These are phyloP conservation scores for Pissodes strobi DNA, from an alignment of 1,140 invertebrate species.

Conservation along the genomic window DNA sequence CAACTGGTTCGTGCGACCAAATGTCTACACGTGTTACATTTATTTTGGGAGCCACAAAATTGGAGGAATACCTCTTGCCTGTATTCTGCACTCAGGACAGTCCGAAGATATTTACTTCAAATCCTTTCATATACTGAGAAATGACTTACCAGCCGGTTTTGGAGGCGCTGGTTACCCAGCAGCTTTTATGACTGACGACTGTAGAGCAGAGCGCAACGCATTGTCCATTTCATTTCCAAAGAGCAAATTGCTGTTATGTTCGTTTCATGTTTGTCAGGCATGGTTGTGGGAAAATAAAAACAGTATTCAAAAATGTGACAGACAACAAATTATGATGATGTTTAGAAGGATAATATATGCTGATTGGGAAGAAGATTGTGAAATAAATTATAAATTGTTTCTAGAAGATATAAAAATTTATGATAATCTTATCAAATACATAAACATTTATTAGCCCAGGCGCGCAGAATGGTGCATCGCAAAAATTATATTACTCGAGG, in stretches of 20 bases:
- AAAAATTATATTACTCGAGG: conserved; percentile 12
- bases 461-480: background rate
- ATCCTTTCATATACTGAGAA: no score
- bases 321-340: no score
- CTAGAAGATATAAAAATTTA: conserved; percentile 8
- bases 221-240: no score
- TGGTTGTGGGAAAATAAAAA: conserved; percentile 20
- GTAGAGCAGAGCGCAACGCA: no score
- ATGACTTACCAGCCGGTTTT: no score
- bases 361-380: conserved; percentile 2
- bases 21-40: conserved; percentile 26
- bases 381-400: conserved; percentile 1
- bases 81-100: conserved; percentile 27
- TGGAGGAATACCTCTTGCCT: conserved; percentile 24
- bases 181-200: conserved; percentile 38
- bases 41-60: conserved; percentile 32
- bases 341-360: no score
- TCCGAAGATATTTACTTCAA: conserved; percentile 25
- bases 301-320: background rate
- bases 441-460: background rate
- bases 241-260: conserved; percentile 19
- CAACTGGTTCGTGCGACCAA: conserved; percentile 26
- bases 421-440: background rate
- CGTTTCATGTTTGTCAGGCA: conserved; percentile 27
- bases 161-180: no score